Evolutionary conservation across 2,797 vertebrate species (phyloP), one percentile per base, ranked within the genome.

Genomic region (Diplodus sargus): DNA sequence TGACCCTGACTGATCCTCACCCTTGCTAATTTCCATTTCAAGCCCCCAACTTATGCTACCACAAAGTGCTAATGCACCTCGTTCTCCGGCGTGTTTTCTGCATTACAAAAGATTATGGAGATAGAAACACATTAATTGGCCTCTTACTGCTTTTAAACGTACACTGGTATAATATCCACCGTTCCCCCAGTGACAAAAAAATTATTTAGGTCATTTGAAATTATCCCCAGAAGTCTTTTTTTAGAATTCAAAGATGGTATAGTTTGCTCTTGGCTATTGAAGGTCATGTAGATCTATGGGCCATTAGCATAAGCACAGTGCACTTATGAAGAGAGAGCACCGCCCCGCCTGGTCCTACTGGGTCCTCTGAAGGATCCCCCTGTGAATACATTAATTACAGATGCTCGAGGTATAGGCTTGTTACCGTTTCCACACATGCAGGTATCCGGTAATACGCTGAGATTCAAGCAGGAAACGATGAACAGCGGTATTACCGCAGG

Each of bases 201-300:
- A 39, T 84, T 65, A 93, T 93, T 92, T 90, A 89, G 88, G 90
- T 92, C 86, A 87, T 89, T 89, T 88, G 80, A 92, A 89, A 87
- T 90, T 47, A 90, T 90, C 80, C 86, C 76, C 83, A 85, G 78
- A 90, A 85, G 88, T 89, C 83, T 87, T 91, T 88, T 88, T 88
- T 88, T 82, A 85, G 75, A 92, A 92, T 89, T 90, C 84, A 92
- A 83, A 89, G 85, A 91, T 87, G 64, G 85, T 90, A 53, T 79
- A 80, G 83, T 86, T 90, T 88, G 84, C 89, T 83, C 85, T 89
- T 83, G 83, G 90, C 87, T 71, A 81, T 70, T 90, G 87, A 93
- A 93, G 91, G 91, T 92, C 90, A 91, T 91, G 90, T 82, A 81
- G 86, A 90, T 90, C 79, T 84, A 74, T 89, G 83, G 61, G 0